Evolutionary conservation across 1,140 invertebrate genomes (phyloP), one percentile per base, ranked within the genome.

Genomic region (Drosophila sp.): DNA sequence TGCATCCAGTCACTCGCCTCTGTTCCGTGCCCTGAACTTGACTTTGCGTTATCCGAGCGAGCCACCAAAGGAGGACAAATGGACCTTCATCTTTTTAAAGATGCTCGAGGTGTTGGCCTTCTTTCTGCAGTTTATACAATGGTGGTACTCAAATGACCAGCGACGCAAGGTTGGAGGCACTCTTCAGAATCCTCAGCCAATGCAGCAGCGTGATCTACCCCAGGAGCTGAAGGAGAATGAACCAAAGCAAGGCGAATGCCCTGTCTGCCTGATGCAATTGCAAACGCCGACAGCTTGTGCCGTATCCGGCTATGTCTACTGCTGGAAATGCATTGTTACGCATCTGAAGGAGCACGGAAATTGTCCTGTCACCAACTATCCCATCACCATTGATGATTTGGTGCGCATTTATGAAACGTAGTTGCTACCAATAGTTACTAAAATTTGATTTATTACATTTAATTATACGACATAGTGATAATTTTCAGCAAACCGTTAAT

Each of bases 111-210:
- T 91, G 7, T 51, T 91, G 14, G 91, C 89, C 25, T 91, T 91
- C 18, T 91, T 91, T 27, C 64, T 91, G 32, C 91, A 91, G 65
- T 91, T 91, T n/a, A 75, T 91, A 1, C 91, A 91, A 21, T 91
- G 91, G 91, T 91, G 89, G 90, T 91, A 91, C 56, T 90, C 89
- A 2, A 90, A 89, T 32, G 87, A 91, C 45, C 90, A 91, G 45
- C 69, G 82, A 0, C 78, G 83, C 0, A 91, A 90, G 53, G 65
- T 91, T 0, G 89, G 89, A 2, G 86, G 81, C 7, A 62, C 86
- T 0, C 64, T 90, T 5, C 62, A 86, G 13, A 90, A 89, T 59
- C 91, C 89, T 0, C 50, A 73, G 7, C 64, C 83, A 1, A 51
- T 89, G 50, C 51, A 41, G 11, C 36, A 59, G 34, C 27, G 40